phyloP scores from a whole-genome alignment of 2,888 invertebrate species.

The Cheilosia vernalis region DNA sequence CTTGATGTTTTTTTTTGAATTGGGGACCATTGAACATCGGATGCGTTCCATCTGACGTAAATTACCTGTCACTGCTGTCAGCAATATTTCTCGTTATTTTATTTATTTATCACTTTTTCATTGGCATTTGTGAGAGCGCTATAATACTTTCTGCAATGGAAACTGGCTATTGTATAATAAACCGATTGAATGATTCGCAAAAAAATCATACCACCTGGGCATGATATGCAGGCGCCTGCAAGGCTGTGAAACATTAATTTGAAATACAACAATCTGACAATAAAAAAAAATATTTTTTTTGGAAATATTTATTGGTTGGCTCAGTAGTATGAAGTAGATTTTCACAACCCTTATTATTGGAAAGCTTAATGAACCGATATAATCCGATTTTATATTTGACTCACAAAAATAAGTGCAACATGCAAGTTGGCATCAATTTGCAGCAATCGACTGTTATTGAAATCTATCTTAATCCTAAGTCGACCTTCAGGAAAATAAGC shows the following conservation, averaged over 20 bases:
- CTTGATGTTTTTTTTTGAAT: not conserved
- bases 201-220: not conserved
- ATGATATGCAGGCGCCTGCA: not conserved
- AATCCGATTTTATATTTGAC: too few species aligned
- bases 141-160: conserved; percentile 17
- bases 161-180: conserved; percentile 32
- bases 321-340: too few species aligned
- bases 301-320: too few species aligned
- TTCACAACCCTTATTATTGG: too few species aligned
- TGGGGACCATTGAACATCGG: conserved; percentile 44
- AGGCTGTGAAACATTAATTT: not conserved
- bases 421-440: too few species aligned
- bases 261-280: not conserved
- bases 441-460: too few species aligned
- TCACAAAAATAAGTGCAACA: too few species aligned
- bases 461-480: too few species aligned
- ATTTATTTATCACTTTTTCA: conserved; percentile 34
- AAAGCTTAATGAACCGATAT: too few species aligned
- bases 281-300: too few species aligned
- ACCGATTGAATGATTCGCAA: conserved; percentile 9
- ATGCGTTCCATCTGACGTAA: conserved; percentile 54
- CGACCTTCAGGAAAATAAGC: too few species aligned
- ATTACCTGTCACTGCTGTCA: conserved; percentile 65
- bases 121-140: conserved; percentile 1
- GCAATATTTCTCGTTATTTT: conserved; percentile 34